These are phyloP conservation scores for Caenorhabditis sp. DNA, from an alignment of 2,888 invertebrate genomes.

Conservation along the genomic window DNA sequence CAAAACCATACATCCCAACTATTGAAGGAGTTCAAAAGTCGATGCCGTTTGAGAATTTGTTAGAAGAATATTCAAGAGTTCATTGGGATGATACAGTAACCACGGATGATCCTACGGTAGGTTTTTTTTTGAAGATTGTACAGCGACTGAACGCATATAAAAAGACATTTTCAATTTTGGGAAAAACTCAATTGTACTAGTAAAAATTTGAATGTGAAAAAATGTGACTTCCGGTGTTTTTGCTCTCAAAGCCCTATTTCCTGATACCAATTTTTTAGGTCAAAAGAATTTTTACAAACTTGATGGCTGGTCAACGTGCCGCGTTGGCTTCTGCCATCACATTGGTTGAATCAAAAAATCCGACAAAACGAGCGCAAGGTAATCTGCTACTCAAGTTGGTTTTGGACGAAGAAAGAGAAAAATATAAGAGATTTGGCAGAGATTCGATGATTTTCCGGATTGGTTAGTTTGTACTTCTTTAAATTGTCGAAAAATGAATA, in stretches of 20 bases:
- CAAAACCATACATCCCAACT: conserved; percentile 29
- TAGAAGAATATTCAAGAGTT: conserved; percentile 47
- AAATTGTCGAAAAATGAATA: background rate
- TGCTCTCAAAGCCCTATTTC: background rate
- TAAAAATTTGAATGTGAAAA: too few relatives aligned
- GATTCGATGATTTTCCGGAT: conserved; percentile 71
- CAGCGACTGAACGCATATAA: too few relatives aligned
- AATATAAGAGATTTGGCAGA: conserved; percentile 54
- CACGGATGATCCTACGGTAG: conserved; percentile 48
- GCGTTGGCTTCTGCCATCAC: conserved; percentile 74
- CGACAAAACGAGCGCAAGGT: conserved; percentile 72
- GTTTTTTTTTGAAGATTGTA: conserved; percentile 2
- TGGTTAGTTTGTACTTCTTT: conserved; percentile 45
- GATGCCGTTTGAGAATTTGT: conserved; percentile 42
- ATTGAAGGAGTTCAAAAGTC: conserved; percentile 42
- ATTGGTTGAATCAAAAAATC: conserved; percentile 73
- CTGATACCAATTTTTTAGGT: conserved; percentile 28
- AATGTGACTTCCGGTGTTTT: background rate
- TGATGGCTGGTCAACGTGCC: conserved; percentile 70
- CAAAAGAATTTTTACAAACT: conserved; percentile 32
- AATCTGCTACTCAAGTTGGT: conserved; percentile 50
- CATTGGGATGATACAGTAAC: conserved; percentile 59
- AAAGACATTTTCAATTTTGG: too few relatives aligned
- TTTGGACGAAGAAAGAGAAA: conserved; percentile 65
- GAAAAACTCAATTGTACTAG: too few relatives aligned